These are phyloP conservation scores for Dipodomys ordii DNA, from an alignment of 2,113 vertebrate species.

Conservation along the genomic window DNA sequence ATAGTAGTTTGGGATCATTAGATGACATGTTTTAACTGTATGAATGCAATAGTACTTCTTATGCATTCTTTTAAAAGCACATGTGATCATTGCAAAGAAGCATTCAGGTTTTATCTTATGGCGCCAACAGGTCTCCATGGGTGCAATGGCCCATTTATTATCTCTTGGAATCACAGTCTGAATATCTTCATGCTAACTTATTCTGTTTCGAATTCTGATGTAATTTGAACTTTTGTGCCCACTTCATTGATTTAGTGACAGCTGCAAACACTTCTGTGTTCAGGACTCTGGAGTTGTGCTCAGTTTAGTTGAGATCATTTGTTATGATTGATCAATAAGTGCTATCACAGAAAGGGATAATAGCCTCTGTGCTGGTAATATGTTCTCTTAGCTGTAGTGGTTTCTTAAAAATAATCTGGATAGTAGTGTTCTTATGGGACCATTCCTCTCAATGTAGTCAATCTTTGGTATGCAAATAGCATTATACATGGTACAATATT, in stretches of 20 bases:
- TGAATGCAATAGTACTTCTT: neutral
- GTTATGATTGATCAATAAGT: neutral
- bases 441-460: neutral
- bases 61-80: neutral
- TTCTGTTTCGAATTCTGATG: neutral
- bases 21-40: neutral
- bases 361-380: neutral
- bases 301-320: neutral
- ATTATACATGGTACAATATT: neutral
- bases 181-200: neutral
- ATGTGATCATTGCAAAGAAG: neutral
- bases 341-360: neutral
- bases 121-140: neutral
- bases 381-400: neutral
- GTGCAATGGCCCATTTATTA: neutral
- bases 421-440: neutral
- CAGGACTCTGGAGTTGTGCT: neutral
- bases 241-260: neutral
- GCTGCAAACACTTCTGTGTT: neutral
- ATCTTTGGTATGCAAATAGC: neutral
- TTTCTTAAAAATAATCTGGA: neutral
- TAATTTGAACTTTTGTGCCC: neutral
- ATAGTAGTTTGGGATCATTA: neutral
- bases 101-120: neutral
- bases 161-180: conserved; percentile 2